Conservation (phyloP, 2,888 invertebrate species). For the Rambutsinella grinnellia region DNA sequence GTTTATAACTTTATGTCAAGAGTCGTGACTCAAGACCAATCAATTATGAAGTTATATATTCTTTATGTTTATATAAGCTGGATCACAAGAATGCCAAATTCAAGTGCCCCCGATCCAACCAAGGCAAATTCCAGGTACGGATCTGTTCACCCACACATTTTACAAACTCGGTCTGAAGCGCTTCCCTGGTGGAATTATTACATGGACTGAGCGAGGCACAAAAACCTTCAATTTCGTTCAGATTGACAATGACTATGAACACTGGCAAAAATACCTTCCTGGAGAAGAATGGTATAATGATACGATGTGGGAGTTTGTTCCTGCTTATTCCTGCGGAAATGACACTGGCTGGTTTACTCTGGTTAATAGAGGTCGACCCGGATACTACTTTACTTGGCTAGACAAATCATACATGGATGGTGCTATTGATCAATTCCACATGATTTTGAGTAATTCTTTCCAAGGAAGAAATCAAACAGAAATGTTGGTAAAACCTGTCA, state of each 20-base stretch:
- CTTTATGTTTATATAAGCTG: too few species aligned
- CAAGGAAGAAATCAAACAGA: not conserved
- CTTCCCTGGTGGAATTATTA: not conserved
- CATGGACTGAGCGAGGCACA: not conserved
- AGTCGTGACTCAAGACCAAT: too few species aligned
- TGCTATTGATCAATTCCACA: not conserved
- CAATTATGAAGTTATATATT: too few species aligned
- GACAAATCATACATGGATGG: not conserved
- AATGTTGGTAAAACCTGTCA: not conserved
- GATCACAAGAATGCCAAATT: too few species aligned
- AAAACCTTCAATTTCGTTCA: not conserved
- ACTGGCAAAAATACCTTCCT: not conserved
- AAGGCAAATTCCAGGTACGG: not conserved
- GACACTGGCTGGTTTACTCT: not conserved
- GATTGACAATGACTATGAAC: not conserved
- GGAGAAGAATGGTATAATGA: not conserved
- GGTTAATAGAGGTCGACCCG: not conserved
- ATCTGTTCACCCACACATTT: not conserved
- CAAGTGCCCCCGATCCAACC: too few species aligned
- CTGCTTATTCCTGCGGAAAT: not conserved
- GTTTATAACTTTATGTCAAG: too few species aligned
- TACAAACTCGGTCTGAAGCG: not conserved
- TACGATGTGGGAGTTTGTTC: not conserved
- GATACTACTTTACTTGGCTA: not conserved
- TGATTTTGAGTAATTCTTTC: not conserved